Percentiles rank a stretch among this genome's conserved stretches.
Evolutionary conservation across 2,113 vertebrate genomes (phyloP).

Genomic region (Platichthys stellatus): DNA sequence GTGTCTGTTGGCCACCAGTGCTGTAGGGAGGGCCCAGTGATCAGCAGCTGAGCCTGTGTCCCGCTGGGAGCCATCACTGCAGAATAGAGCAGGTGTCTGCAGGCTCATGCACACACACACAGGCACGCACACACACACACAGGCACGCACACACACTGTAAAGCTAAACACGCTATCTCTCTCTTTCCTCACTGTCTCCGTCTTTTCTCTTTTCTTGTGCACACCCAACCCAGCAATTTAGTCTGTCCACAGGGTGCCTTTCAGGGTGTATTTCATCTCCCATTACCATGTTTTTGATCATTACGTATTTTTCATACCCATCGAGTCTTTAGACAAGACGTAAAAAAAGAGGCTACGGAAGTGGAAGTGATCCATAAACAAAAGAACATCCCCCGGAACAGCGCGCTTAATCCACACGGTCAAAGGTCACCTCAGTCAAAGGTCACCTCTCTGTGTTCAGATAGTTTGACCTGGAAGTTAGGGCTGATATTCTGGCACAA

Average conservation of each 20-base stretch:
- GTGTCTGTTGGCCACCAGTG: slow-evolving; percentile 66
- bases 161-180: slow-evolving; percentile 27
- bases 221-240: slow-evolving; percentile 29
- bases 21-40: slow-evolving; percentile 78
- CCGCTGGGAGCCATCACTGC: slow-evolving; percentile 80
- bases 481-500: neutral
- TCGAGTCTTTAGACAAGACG: neutral
- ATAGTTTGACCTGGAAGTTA: slow-evolving; percentile 73
- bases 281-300: slow-evolving; percentile 39
- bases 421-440: slow-evolving; percentile 68
- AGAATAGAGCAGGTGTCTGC: slow-evolving; percentile 83
- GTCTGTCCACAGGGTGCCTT: slow-evolving; percentile 15
- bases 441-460: slow-evolving; percentile 62
- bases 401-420: slow-evolving; percentile 25
- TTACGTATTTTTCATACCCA: slow-evolving; percentile 32
- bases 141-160: slow-evolving; percentile 1
- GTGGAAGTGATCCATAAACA: slow-evolving; percentile 44
- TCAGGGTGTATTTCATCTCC: slow-evolving; percentile 29
- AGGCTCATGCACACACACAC: slow-evolving; percentile 62
- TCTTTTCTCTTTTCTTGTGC: slow-evolving; percentile 8
- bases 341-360: slow-evolving; percentile 11
- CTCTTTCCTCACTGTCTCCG: slow-evolving; percentile 10
- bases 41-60: slow-evolving; percentile 82
- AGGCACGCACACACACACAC: slow-evolving; percentile 40
- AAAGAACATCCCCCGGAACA: slow-evolving; percentile 6